Conservation (phyloP, 2,797 vertebrate genomes). For the Okamejei kenojei region DNA sequence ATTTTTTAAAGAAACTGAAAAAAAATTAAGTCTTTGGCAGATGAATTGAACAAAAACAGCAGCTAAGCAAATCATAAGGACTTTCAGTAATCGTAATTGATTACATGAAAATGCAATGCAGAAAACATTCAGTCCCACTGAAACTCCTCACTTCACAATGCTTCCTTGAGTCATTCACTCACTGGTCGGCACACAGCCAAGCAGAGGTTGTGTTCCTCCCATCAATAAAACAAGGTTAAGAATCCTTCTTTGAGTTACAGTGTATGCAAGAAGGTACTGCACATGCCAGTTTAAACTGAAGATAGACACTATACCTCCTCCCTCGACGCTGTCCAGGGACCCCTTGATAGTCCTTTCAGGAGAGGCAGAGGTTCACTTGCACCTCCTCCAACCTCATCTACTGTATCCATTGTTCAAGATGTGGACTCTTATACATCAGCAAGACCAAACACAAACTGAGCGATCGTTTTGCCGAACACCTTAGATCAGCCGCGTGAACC, state of each 20-base stretch:
- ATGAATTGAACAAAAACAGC: background rate
- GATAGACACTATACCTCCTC: no score
- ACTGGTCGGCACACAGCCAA: background rate
- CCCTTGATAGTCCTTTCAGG: no score
- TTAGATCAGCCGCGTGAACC: no score
- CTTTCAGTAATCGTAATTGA: background rate
- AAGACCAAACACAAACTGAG: no score
- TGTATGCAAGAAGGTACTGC: no score
- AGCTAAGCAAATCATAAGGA: background rate
- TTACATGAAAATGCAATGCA: background rate
- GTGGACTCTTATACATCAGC: no score
- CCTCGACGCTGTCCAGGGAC: no score
- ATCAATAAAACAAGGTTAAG: slow-evolving; percentile 21
- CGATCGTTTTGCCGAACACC: no score
- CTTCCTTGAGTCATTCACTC: background rate
- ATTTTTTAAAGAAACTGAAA: background rate
- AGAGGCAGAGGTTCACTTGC: no score
- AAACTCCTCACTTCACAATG: background rate
- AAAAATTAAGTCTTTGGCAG: background rate
- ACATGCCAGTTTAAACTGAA: no score
- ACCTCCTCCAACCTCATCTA: no score
- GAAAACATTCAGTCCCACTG: background rate
- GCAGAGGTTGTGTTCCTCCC: background rate
- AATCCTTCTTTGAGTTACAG: background rate
- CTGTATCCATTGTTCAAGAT: no score